These are phyloP conservation scores for Lichenostomus cassidix DNA, from an alignment of 2,113 vertebrate species.

Conservation along the genomic window DNA sequence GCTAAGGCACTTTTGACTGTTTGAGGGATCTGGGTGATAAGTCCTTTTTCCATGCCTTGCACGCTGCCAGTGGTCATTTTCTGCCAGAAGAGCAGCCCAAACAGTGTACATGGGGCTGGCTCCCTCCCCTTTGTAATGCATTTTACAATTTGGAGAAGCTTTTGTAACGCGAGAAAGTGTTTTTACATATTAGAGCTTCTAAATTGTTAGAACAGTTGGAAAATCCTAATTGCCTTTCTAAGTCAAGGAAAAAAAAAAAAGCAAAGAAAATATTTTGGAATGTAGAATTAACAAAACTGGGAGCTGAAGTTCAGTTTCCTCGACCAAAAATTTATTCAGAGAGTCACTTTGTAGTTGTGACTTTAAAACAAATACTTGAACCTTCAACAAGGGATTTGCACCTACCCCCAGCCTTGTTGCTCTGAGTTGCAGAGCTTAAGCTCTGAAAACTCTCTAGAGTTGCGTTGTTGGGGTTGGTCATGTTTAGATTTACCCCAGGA, in stretches of 20 bases:
- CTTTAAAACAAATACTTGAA: neutral
- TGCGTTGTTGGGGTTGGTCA: neutral
- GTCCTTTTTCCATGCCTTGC: constrained; percentile 13
- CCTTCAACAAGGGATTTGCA: neutral
- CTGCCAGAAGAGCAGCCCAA: constrained; percentile 37
- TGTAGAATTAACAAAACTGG: neutral
- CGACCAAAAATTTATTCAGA: neutral
- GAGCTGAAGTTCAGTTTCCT: neutral
- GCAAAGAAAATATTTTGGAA: neutral
- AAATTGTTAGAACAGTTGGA: constrained; percentile 35
- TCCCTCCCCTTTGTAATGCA: constrained; percentile 10
- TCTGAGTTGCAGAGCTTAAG: neutral
- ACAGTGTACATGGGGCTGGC: neutral
- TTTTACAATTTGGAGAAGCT: constrained; percentile 27
- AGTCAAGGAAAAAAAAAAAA: neutral
- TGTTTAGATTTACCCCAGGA: neutral
- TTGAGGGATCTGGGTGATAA: constrained; percentile 13
- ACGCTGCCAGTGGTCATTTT: constrained; percentile 16
- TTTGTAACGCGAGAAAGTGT: constrained; percentile 12
- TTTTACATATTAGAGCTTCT: constrained; percentile 18
- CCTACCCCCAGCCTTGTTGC: neutral
- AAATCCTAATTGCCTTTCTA: constrained; percentile 2
- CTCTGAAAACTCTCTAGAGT: neutral
- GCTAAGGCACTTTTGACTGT: neutral
- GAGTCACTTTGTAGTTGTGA: neutral